Base-by-base conservation (phyloP, 2,888 invertebrate species). In the Macrosoma leucophasiata region DNA sequence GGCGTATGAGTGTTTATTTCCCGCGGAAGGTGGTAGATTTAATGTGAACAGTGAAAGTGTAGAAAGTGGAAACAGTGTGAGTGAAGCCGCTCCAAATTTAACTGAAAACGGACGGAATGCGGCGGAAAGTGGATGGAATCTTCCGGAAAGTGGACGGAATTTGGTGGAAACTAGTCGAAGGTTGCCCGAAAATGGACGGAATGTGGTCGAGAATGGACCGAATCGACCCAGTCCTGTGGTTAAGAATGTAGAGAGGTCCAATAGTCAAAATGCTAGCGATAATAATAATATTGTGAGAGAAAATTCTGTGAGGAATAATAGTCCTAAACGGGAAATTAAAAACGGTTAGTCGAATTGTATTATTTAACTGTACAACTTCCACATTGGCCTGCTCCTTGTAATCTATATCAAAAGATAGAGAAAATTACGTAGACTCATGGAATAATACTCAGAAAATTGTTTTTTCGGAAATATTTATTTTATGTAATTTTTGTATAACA, bases 191-290 rank as follows among this genome's bases (percentile, higher is more conserved):
- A 49, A 34, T 52, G 17, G 58, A 55, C 33, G 41, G 53, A 57
- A 43, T 35, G 7, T 45, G 0, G 57, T 59, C 4, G 46, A 23
- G 0, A 3, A 58, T 50, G 59, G 65, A 52, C 34, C 58, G 0
- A 67, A n/a, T n/a, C n/a, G n/a, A n/a, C n/a, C n/a, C n/a, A n/a
- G n/a, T n/a, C n/a, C n/a, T n/a, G n/a, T n/a, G n/a, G n/a, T n/a
- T n/a, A n/a, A n/a, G n/a, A n/a, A 56, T 41, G 58, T 84, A 0
- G 82, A 78, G 46, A 43, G 82, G 2, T 72, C 79, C 2, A 56
- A 62, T 1, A 82, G 82, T 55, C 78, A 79, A 38, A 82, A 73
- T 24, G 62, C 71, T 0, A 77, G 64, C 25, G 81, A 82, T 20
- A 41, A 46, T 1, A n/a, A n/a, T n/a, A n/a, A n/a, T n/a, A n/a